Evolutionary conservation across 2,888 invertebrate species (phyloP), one percentile per base, ranked within the genome.

Genomic region (Calliphora vomitoria): DNA sequence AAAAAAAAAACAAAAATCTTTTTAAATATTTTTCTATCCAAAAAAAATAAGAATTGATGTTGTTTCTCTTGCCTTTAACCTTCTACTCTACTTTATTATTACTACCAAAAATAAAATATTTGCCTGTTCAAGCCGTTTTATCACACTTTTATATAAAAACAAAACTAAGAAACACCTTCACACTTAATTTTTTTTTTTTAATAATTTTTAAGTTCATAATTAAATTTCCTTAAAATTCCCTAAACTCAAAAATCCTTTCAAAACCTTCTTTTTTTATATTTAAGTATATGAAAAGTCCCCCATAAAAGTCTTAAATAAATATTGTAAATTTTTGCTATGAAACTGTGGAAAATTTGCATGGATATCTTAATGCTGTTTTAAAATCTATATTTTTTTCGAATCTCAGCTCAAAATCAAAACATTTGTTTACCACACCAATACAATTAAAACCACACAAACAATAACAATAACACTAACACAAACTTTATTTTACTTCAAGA

Each of bases 261-360:
- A 35, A 10, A 44, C 1, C 13, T 10, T 53, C 15, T 66, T 50
- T 31, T 53, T 60, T 58, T n/a, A n/a, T n/a, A n/a, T 38, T 78
- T 13, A 68, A 25, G 41, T 55, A 20, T 15, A 3, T 8, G 38
- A 44, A 11, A 62, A 58, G 31, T 47, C 47, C 20, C 44, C 5
- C 20, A n/a, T 25, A 38, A 64, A 64, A 31, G 10, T 71, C 72
- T 85, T 25, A 83, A 81, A 81, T 89, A 90, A 87, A 89, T 89
- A 89, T 88, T 91, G 90, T 92, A 90, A 90, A 88, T 85, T 86
- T 89, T 88, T 89, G 82, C 89, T 89, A 89, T 89, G 88, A 88
- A 90, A 90, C 90, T 90, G 92, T 92, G 91, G 93, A 93, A 90
- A 92, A 93, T 92, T 93, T 93, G 93, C 93, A 93, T 93, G 93